Percentiles rank a stretch among this genome's conserved stretches.
Conservation (phyloP, 1,140 invertebrate genomes). For the Oncopeltus fasciatus region DNA sequence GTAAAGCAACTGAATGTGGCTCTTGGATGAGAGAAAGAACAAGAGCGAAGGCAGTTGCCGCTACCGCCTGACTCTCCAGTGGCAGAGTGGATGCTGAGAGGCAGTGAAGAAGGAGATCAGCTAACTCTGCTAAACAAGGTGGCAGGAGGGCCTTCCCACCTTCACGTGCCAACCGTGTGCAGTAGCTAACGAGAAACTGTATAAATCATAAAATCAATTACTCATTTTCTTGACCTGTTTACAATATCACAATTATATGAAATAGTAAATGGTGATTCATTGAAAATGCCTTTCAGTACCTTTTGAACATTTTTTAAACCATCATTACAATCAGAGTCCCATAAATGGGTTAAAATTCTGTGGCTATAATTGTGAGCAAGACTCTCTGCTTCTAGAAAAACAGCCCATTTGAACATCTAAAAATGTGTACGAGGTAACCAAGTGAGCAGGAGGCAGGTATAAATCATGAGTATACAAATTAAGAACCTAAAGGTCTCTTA, state of each 20-base stretch:
- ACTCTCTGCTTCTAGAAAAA: no score
- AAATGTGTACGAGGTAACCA: no score
- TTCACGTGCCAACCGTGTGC: not conserved
- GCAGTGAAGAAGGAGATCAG: slow-evolving; percentile 4
- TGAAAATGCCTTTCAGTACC: not conserved
- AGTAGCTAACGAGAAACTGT: not conserved
- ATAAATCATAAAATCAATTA: not conserved
- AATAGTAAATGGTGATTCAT: not conserved
- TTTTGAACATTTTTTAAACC: not conserved
- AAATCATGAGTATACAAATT: no score
- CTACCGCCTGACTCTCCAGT: not conserved
- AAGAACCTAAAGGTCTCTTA: no score
- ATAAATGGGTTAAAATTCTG: no score
- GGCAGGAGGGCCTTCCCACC: slow-evolving; percentile 2
- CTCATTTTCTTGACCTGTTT: not conserved
- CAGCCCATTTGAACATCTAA: no score
- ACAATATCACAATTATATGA: not conserved
- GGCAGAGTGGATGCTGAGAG: not conserved
- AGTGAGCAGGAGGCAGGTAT: no score
- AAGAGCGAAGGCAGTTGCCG: slow-evolving; percentile 2
- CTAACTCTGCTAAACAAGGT: slow-evolving; percentile 9
- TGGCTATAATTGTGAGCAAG: no score
- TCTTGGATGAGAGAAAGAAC: slow-evolving; percentile 4
- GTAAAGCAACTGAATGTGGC: slow-evolving; percentile 4
- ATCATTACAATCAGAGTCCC: not conserved